phyloP scores from a whole-genome alignment of 2,113 vertebrate genomes.

The Asarcornis scutulata region DNA sequence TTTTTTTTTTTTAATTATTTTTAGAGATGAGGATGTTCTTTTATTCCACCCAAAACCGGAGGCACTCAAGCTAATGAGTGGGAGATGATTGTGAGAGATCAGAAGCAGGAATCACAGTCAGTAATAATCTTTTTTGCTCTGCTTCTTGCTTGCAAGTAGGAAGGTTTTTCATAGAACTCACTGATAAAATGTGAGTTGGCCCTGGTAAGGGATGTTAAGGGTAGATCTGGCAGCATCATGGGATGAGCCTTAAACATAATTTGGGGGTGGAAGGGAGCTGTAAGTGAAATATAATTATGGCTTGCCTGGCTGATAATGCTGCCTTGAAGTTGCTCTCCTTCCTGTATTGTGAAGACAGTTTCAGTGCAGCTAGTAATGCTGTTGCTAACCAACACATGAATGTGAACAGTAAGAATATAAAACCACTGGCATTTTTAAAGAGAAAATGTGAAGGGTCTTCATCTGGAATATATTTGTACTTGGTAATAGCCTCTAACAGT shows the following conservation, averaged over 20 bases:
- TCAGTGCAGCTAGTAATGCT: slow-evolving; percentile 59
- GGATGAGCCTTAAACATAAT: slow-evolving; percentile 40
- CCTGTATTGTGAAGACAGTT: slow-evolving; percentile 54
- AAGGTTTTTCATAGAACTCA: neutral
- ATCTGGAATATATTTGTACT: neutral
- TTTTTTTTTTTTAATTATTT: neutral
- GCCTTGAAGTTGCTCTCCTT: slow-evolving; percentile 61
- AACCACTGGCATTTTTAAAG: neutral
- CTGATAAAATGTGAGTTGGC: neutral
- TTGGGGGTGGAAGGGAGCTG: slow-evolving; percentile 7
- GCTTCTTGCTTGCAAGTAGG: neutral
- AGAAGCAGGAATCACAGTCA: neutral
- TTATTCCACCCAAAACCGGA: neutral
- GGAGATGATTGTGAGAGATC: neutral
- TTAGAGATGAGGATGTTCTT: neutral
- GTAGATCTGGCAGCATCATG: slow-evolving; percentile 4
- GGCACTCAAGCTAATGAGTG: neutral
- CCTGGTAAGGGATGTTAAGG: neutral
- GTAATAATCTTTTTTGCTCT: neutral
- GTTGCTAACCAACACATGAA: slow-evolving; percentile 60
- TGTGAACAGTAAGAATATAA: neutral
- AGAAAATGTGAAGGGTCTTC: neutral
- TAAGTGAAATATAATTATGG: slow-evolving; percentile 71
- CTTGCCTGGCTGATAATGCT: slow-evolving; percentile 57
- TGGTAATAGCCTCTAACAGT: neutral